Percentiles rank a stretch among this genome's conserved stretches.
These are phyloP conservation scores for Okamejei kenojei DNA, from an alignment of 2,797 vertebrate genomes.

Conservation along the genomic window DNA sequence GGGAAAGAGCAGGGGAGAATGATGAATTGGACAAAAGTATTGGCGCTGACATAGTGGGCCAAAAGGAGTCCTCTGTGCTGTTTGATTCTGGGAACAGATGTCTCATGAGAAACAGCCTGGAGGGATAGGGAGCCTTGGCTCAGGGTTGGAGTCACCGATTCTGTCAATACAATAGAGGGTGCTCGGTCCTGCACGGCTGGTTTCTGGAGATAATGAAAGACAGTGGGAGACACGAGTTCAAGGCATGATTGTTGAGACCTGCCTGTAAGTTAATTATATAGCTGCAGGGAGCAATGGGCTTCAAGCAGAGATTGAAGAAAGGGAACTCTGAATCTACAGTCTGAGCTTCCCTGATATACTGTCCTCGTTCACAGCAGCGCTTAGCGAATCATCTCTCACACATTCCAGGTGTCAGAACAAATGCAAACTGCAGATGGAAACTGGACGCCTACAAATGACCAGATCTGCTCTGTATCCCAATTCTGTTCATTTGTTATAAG, in stretches of 20 bases:
- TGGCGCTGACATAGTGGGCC: background rate
- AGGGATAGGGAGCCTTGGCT: background rate
- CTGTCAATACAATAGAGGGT: background rate
- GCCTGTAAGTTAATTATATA: conserved; percentile 35
- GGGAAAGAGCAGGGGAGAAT: background rate
- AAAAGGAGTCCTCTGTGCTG: background rate
- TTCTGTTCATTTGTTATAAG: background rate
- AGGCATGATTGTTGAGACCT: conserved; percentile 7
- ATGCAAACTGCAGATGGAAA: background rate
- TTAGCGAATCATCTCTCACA: conserved; percentile 16
- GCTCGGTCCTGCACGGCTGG: background rate
- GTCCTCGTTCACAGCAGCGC: background rate
- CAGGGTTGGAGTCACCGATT: background rate
- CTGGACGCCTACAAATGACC: background rate
- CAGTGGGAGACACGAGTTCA: conserved; percentile 12
- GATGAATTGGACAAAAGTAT: background rate
- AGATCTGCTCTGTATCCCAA: background rate
- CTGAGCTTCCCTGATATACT: conserved; percentile 14
- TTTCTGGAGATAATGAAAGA: conserved; percentile 6
- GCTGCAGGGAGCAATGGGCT: conserved; percentile 28
- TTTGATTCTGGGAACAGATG: conserved; percentile 9
- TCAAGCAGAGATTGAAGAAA: conserved; percentile 27
- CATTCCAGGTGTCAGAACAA: background rate
- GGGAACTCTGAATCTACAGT: background rate
- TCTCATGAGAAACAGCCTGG: conserved; percentile 19